These are phyloP conservation scores for Drosophila setosimentum DNA, from an alignment of 2,888 invertebrate species.

Conservation along the genomic window DNA sequence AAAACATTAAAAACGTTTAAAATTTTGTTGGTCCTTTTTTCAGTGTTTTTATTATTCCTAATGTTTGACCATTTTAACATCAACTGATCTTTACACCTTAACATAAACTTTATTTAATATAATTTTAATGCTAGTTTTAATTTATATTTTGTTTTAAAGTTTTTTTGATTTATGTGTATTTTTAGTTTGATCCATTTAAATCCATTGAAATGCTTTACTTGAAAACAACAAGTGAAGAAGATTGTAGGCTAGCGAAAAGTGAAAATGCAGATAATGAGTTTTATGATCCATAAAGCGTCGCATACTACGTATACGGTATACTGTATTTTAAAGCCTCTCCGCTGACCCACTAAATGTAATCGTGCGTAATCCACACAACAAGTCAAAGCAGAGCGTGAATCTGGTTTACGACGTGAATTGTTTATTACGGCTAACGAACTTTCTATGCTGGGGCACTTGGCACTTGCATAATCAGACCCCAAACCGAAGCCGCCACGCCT, in stretches of 20 bases:
- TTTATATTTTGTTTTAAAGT: not conserved
- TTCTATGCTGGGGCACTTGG: slow-evolving; percentile 65
- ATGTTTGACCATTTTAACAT: not conserved
- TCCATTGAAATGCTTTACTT: not conserved
- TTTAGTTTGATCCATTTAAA: not conserved
- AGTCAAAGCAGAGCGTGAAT: slow-evolving; percentile 42
- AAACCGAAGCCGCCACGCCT: not conserved
- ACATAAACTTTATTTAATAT: not conserved
- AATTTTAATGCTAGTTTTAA: not conserved
- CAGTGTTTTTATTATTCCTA: not conserved
- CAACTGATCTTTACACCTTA: not conserved
- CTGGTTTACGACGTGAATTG: slow-evolving; percentile 75
- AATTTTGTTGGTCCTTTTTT: not conserved
- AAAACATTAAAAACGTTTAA: not conserved
- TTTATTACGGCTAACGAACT: slow-evolving; percentile 76
- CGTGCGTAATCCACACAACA: slow-evolving; percentile 61
- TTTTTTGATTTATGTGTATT: not conserved
- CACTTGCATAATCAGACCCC: slow-evolving; percentile 60
- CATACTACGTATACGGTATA: not conserved
- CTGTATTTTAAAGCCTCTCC: slow-evolving; percentile 11
- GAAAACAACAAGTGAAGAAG: not conserved
- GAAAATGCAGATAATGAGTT: slow-evolving; percentile 46
- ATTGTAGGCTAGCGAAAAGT: slow-evolving; percentile 36
- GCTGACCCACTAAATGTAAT: slow-evolving; percentile 66
- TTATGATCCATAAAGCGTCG: slow-evolving; percentile 35